A percentile compares a stretch with the other conserved stretches of the same genome.
phyloP scores from a whole-genome alignment of 2,797 vertebrate genomes.

The Mastacembelus armatus region DNA sequence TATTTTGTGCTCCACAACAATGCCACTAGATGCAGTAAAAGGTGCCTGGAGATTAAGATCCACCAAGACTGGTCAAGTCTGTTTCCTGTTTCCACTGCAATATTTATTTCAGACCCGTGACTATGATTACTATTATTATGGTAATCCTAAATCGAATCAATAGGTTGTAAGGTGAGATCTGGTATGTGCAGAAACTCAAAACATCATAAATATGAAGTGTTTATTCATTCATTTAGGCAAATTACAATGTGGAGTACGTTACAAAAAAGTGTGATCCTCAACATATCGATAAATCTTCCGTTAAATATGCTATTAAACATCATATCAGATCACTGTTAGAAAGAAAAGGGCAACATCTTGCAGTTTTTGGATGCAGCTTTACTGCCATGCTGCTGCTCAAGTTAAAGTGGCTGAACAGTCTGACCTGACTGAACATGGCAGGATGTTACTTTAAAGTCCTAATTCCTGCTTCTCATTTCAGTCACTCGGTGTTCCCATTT shows the following conservation, averaged over 20 bases:
- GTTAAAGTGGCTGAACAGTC: conserved; percentile 26
- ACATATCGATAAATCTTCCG: no score
- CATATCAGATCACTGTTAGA: background rate
- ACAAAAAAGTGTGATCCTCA: background rate
- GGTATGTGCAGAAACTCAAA: no score
- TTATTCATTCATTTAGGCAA: background rate
- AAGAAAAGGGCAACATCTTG: background rate
- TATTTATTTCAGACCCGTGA: background rate
- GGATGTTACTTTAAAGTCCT: background rate
- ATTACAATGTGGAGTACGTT: background rate
- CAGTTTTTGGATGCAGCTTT: background rate
- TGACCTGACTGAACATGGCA: background rate
- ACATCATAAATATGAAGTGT: background rate
- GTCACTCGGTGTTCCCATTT: background rate
- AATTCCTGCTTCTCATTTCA: background rate
- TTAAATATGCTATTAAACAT: background rate
- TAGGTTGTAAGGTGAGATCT: no score
- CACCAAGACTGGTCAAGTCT: background rate
- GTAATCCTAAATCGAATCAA: no score
- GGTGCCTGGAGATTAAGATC: background rate
- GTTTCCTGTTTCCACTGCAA: no score
- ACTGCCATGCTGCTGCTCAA: conserved; percentile 10
- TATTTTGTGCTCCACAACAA: background rate
- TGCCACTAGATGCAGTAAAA: background rate
- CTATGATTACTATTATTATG: no score